Base-by-base conservation (phyloP, 2,888 invertebrate genomes). In the Metacarcinus magister region DNA sequence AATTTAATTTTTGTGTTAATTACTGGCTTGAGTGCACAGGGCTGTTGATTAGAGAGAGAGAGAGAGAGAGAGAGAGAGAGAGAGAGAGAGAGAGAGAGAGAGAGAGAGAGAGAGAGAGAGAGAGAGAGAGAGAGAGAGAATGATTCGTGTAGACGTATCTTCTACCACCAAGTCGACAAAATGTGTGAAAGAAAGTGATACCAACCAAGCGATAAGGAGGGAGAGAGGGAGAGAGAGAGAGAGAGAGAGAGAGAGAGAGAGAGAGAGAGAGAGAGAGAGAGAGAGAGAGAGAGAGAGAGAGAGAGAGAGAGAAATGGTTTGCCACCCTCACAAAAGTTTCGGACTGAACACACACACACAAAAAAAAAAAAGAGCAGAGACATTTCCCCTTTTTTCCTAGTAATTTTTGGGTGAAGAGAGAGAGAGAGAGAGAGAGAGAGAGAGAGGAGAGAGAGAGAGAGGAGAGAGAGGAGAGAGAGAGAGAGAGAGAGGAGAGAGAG, bases 111-210 rank as follows among this genome's bases (percentile, higher is more conserved):
- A 44, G 43, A 46, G 91, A 91, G 91, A 91, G 91, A 91, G 91
- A 91, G 91, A 91, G 91, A 91, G 91, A 91, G 91, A 91, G 91
- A 91, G 91, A 91, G 67, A 67, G 67, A 67, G 67, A 67, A n/a
- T 23, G 67, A n/a, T 1, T 3, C 2, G n/a, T 19, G 5, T 1
- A 67, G 7, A n/a, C 7, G 7, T 54, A 8, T 54, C 67, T 67
- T 67, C 67, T 67, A 5, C 16, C 67, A n/a, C 67, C 23, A n/a
- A 19, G 67, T 23, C n/a, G 5, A n/a, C n/a, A n/a, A 7, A 67
- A 67, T 2, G 67, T 5, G 67, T 7, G 67, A 19, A 54, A n/a
- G 67, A 67, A 19, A 67, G 67, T 67, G 67, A 67, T 67, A 67
- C 67, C 67, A 16, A n/a, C 19, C 48, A 10, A 46, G 10, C 4